phyloP scores from a whole-genome alignment of 2,113 vertebrate species.

The Petroica traversi region DNA sequence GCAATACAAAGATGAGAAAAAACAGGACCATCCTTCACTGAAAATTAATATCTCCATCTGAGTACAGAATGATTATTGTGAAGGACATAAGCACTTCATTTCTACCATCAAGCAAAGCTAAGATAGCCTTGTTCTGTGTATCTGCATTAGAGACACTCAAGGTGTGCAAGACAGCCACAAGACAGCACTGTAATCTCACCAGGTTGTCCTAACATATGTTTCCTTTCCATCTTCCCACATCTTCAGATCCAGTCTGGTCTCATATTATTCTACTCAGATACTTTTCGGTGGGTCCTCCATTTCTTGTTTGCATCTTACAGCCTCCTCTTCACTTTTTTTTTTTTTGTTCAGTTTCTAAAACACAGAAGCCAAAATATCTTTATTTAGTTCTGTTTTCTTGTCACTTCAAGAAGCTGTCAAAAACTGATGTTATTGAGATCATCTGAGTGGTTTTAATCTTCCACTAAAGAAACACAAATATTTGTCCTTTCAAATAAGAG shows the following conservation, averaged over 20 bases:
- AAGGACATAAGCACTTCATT: background rate
- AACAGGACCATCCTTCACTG: background rate
- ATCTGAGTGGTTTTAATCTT: background rate
- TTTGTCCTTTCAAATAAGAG: background rate
- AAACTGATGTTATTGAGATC: background rate
- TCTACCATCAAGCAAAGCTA: background rate
- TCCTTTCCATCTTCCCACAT: background rate
- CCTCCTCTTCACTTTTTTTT: background rate
- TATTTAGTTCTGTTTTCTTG: constrained; percentile 36
- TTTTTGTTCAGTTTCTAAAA: background rate
- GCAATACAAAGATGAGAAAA: background rate
- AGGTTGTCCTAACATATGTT: background rate
- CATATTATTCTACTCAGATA: background rate
- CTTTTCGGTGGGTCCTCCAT: background rate
- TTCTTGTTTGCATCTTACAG: background rate
- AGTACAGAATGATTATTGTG: background rate
- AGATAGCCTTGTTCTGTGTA: background rate
- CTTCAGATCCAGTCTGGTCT: background rate
- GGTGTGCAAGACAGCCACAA: background rate
- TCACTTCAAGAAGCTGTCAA: background rate
- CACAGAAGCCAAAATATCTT: background rate
- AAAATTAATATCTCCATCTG: background rate
- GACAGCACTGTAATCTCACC: background rate
- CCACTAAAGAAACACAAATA: background rate
- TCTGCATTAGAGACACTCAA: background rate